A percentile compares a stretch with the other conserved stretches of the same genome.
phyloP scores from a whole-genome alignment of 1,140 invertebrate species.

The Pogonomyrmex barbatus region DNA sequence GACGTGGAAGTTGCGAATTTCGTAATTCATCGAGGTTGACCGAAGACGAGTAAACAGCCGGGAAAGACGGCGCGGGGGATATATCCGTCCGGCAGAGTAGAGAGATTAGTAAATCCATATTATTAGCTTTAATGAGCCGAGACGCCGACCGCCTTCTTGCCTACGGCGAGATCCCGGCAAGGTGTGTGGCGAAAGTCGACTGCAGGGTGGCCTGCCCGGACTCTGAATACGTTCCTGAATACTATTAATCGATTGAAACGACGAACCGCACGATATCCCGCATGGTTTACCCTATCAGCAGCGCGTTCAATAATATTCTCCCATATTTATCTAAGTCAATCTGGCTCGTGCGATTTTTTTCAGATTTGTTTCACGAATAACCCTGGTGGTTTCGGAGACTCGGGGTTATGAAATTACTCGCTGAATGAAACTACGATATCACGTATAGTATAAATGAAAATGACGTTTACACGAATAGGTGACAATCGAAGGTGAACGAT shows the following conservation, averaged over 20 bases:
- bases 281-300: slow-evolving; percentile 31
- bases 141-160: slow-evolving; percentile 79
- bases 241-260: slow-evolving; percentile 77
- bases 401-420: not conserved
- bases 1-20: slow-evolving; percentile 2
- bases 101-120: slow-evolving; percentile 83
- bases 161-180: slow-evolving; percentile 77
- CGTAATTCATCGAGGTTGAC: slow-evolving; percentile 34
- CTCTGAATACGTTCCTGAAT: slow-evolving; percentile 73
- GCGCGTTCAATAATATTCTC: slow-evolving; percentile 1
- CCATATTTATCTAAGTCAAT: not conserved
- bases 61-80: slow-evolving; percentile 34
- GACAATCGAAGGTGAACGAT: not conserved
- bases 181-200: slow-evolving; percentile 80
- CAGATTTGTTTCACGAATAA: not conserved
- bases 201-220: slow-evolving; percentile 78
- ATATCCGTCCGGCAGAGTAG: slow-evolving; percentile 67
- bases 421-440: not conserved
- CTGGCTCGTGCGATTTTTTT: not conserved
- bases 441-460: not conserved
- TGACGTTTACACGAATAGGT: not conserved
- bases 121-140: slow-evolving; percentile 84
- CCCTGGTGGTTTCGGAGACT: not conserved
- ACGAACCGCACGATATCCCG: slow-evolving; percentile 57
- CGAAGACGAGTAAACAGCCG: slow-evolving; percentile 29